Base-by-base conservation (phyloP, 1,140 invertebrate species). In the Pachypsylla venusta region DNA sequence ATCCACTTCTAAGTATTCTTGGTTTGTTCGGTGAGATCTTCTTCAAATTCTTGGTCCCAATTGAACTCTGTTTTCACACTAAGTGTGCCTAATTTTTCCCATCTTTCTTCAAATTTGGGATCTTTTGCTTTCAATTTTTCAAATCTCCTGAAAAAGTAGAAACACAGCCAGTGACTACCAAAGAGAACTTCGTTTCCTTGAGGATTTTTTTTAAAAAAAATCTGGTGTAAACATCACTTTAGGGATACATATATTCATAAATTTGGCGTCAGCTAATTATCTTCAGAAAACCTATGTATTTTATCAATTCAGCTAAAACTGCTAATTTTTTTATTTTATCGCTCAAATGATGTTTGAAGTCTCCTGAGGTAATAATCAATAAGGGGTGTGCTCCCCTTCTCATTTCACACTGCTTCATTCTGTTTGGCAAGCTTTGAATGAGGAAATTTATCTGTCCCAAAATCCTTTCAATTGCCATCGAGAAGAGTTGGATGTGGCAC, bases 41-140 rank as follows among this genome's bases (percentile, higher is more conserved):
- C 83, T 65, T 86, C 84, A 58, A 85, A 76, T 64, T 83, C 83
- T 71, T 82, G 84, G 71, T 89, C 85, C 87, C 87, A 89, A 73
- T 89, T 86, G 70, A 89, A 89, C 70, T 85, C 84, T 54, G 84
- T 85, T 61, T 80, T 81, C 60, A 82, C 83, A 25, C 80, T 78
- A 61, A 87, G 77, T 65, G 86, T 84, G 60, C 87, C 85, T 58
- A 88, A 76, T 70, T 89, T 84, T 61, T 81, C 77, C 72, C 85
- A 88, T 60, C 84, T 80, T 68, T 84, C 81, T 62, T 82, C 77
- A 70, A 92, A 93, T 71, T 89, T 81, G 7, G 77, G 72, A 72
- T 93, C 89, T 58, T 81, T 79, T 60, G 81, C 79, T 72, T 85
- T 85, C 48, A 93, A 72, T 64, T 81, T 80, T 68, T 85, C 79